Base-by-base conservation (phyloP, 2,888 invertebrate genomes). In the Tenthredo livida region DNA sequence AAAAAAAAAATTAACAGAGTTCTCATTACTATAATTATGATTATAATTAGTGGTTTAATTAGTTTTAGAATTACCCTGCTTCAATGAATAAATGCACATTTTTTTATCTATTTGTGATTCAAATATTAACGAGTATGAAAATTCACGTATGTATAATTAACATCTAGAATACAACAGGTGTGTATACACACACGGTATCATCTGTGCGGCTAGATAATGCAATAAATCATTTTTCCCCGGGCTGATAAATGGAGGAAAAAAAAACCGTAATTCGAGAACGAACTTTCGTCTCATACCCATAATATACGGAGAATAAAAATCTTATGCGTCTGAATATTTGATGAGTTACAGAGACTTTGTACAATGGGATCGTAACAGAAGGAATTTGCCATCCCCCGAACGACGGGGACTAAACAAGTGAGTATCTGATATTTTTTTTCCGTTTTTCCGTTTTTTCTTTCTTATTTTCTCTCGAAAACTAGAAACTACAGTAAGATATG, bases 331-430 rank as follows among this genome's bases (percentile, higher is more conserved):
- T 21, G 37, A 37, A 37, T 37, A 37, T 37, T 37, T 37, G 3
- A 61, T 61, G 21, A 21, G 25, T 50, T 50, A 12, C 83, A 83
- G 83, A 50, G 83, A 83, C 47, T 83, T 83, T n/a, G 83, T 67
- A 7, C 83, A 83, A 47, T 83, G 83, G 83, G 83, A 83, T 43
- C 83, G 83, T 43, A 67, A n/a, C 43, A 43, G 83, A 40, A 43
- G 83, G 21, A 83, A 67, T 67, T 67, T 83, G 21, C 12, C 83
- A 17, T 67, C 83, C 54, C 83, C 83, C 61, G 67, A 83, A 25
- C 67, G 67, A 43, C 67, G 83, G 9, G 70, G 67, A 29, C 17
- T 83, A 0, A 83, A 70, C 67, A 83, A 83, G 83, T 83, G 43
- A 67, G 83, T 83, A 83, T 25, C 43, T 43, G 0, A 9, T 4